Base-by-base conservation (phyloP, 2,888 invertebrate species). In the Autographa gamma region DNA sequence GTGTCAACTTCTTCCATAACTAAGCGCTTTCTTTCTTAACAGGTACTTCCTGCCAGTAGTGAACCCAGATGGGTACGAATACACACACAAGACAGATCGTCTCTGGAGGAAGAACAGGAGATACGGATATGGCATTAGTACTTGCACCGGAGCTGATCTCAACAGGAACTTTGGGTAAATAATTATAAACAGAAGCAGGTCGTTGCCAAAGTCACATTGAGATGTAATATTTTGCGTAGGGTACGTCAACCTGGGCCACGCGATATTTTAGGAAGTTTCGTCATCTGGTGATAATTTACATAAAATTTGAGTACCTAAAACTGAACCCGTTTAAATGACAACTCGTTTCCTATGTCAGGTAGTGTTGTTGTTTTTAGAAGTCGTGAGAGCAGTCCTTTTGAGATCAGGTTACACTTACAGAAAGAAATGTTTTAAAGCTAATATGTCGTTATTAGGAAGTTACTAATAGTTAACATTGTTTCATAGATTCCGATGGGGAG, bases 11-110 rank as follows among this genome's bases (percentile, higher is more conserved):
- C n/a, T n/a, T n/a, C 25, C 25, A 25, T 59, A 31, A n/a, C 14
- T 59, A 1, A 34, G 60, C 13, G 13, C 3, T 0, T 25, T 32
- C 19, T 18, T 38, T 14, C 38, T 66, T 71, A n/a, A 13, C 79
- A 96, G 96, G 96, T 97, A 97, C 86, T 96, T 98, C 85, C 91
- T 97, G 63, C 97, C 98, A 0, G 96, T 98, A 32, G 96, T 97
- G 54, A 98, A 98, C 91, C 98, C 98, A 9, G 98, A 99, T 86
- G 98, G 99, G 13, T 99, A 99, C 89, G 98, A 98, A 88, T 98
- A 97, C 89, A 97, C 98, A 0, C 98, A 98, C 90, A 96, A 95
- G 1, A 96, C 95, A 14, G 98, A 98, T 89, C 96, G 98, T 66
- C 93, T 98, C 63, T 99, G 98, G 98, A 96, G 98, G 65, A 98